These are phyloP conservation scores for Trachelus troglodyta DNA, from an alignment of 2,888 invertebrate species.

Conservation along the genomic window DNA sequence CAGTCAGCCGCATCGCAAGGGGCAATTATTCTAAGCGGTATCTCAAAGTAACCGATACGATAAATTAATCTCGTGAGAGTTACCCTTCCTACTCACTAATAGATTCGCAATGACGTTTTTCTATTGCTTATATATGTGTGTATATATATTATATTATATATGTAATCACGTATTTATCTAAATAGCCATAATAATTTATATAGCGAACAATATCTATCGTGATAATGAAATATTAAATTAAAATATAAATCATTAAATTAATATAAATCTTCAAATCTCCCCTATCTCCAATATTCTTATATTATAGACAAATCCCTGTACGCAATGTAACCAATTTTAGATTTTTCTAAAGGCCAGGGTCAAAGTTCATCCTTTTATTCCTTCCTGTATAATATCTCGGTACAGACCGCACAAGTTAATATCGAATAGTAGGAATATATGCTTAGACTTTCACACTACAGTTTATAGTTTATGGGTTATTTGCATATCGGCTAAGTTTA, in stretches of 20 bases:
- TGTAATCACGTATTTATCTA: background rate
- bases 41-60: constrained; percentile 28
- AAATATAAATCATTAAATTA: background rate
- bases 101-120: background rate
- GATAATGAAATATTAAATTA: background rate
- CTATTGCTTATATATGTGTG: background rate
- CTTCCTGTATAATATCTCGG: background rate
- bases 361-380: background rate
- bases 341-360: background rate
- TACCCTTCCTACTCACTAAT: background rate
- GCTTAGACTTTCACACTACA: background rate
- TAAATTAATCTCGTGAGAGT: constrained; percentile 8
- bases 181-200: background rate
- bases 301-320: background rate
- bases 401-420: background rate
- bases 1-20: constrained; percentile 26
- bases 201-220: background rate
- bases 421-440: background rate
- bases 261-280: background rate
- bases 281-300: background rate
- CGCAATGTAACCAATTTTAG: background rate
- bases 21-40: constrained; percentile 36
- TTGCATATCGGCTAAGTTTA: constrained; percentile 13
- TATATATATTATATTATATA: too few species aligned
- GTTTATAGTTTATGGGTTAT: constrained; percentile 7